phyloP scores from a whole-genome alignment of 2,888 invertebrate species.

The Dolichopus griseipennis region DNA sequence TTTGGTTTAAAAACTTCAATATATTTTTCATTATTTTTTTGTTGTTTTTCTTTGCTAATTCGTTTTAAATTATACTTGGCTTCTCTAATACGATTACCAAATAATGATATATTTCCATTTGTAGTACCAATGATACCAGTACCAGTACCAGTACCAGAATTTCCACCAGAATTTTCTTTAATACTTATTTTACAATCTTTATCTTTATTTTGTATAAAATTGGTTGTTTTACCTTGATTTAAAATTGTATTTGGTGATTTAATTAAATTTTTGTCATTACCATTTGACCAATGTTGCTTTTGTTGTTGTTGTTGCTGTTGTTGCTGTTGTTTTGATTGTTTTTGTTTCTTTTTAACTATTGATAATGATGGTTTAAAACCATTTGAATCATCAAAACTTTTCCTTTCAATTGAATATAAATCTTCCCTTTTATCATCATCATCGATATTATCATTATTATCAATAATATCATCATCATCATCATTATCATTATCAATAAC shows the following conservation, averaged over 20 bases:
- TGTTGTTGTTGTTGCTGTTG: too few relatives aligned
- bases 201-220: not conserved
- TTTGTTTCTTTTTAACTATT: too few relatives aligned
- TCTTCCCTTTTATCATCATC: not conserved
- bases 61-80: not conserved
- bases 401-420: not conserved
- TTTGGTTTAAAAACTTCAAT: slow-evolving; percentile 3
- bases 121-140: not conserved
- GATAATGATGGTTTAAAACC: not conserved
- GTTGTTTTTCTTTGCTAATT: not conserved
- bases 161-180: not conserved
- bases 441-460: not conserved
- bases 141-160: not conserved
- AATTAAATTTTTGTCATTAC: not conserved
- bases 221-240: not conserved
- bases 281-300: not conserved
- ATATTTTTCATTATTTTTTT: not conserved
- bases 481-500: too few relatives aligned
- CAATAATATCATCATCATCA: too few relatives aligned
- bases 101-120: not conserved
- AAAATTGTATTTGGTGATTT: not conserved
- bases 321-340: too few relatives aligned
- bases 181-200: not conserved
- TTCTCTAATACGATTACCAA: not conserved
- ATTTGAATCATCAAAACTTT: not conserved